These are phyloP conservation scores for Colinus virginianus DNA, from an alignment of 2,113 vertebrate genomes.

Conservation along the genomic window DNA sequence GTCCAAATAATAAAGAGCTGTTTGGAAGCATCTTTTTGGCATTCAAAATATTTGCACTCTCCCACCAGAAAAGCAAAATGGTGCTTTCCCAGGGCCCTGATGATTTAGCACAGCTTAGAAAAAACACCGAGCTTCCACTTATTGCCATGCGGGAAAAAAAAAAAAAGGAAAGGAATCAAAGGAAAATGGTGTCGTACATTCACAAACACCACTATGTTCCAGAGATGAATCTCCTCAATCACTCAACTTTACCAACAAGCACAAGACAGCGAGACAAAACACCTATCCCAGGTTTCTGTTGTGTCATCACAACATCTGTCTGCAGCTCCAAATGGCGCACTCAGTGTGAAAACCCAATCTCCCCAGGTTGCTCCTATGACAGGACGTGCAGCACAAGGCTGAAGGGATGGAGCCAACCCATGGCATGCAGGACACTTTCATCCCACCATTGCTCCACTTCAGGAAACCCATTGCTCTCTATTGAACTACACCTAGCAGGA, in stretches of 20 bases:
- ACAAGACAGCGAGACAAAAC: accelerated
- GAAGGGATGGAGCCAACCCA: background rate
- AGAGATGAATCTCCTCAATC: background rate
- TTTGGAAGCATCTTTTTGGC: background rate
- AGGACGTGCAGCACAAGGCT: background rate
- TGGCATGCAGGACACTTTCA: too few relatives aligned
- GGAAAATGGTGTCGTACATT: background rate
- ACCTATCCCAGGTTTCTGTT: background rate
- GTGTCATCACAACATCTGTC: background rate
- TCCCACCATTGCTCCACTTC: too few relatives aligned
- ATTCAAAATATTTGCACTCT: slow-evolving; percentile 11
- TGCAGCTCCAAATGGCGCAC: background rate
- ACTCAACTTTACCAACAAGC: background rate
- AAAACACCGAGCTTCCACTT: slow-evolving; percentile 4
- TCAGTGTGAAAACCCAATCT: background rate
- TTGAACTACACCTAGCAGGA: background rate
- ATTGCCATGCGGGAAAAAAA: background rate
- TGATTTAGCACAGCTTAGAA: slow-evolving; percentile 30
- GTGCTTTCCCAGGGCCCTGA: slow-evolving; percentile 1
- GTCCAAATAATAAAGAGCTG: slow-evolving; percentile 55
- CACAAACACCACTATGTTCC: accelerated
- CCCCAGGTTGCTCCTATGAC: background rate
- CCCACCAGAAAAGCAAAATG: slow-evolving; percentile 26
- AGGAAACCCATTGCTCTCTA: too few relatives aligned
- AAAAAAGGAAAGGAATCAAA: background rate